These are phyloP conservation scores for Bungarus multicinctus DNA, from an alignment of 2,113 vertebrate genomes.

Conservation along the genomic window DNA sequence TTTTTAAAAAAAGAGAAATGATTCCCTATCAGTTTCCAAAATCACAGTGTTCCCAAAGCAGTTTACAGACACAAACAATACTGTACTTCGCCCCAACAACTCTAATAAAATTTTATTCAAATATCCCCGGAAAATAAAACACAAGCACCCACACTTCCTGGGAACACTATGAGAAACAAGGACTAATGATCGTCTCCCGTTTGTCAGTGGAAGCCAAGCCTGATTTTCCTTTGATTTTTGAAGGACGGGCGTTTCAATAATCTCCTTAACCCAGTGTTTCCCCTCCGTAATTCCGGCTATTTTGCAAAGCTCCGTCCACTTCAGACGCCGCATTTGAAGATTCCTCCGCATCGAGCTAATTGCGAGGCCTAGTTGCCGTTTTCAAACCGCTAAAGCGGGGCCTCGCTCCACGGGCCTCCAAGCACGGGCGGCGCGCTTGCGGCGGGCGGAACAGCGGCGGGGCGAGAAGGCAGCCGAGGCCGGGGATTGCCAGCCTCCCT, in stretches of 20 bases:
- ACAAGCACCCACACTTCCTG: background rate
- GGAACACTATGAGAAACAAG: constrained; percentile 28
- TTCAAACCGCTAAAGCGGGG: background rate
- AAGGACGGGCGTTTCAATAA: constrained; percentile 71
- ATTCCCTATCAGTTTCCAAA: background rate
- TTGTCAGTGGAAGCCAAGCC: constrained; percentile 6
- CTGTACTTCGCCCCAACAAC: background rate
- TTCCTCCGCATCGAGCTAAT: constrained; percentile 29
- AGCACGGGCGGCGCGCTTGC: constrained; percentile 3
- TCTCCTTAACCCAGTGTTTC: constrained; percentile 73
- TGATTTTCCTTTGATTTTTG: constrained; percentile 47
- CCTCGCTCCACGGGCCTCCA: background rate
- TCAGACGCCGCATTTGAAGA: constrained; percentile 27
- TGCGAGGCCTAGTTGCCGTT: constrained; percentile 30
- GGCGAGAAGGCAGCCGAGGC: background rate
- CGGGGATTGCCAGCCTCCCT: background rate
- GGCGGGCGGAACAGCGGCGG: background rate
- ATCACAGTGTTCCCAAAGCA: background rate
- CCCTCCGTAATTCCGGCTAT: constrained; percentile 65
- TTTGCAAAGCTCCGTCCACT: constrained; percentile 66
- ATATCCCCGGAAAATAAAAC: background rate
- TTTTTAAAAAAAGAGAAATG: background rate
- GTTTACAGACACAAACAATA: background rate
- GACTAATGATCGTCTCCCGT: background rate
- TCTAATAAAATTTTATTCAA: background rate